Conservation (phyloP, 2,113 vertebrate species). For the Maccullochella peelii region DNA sequence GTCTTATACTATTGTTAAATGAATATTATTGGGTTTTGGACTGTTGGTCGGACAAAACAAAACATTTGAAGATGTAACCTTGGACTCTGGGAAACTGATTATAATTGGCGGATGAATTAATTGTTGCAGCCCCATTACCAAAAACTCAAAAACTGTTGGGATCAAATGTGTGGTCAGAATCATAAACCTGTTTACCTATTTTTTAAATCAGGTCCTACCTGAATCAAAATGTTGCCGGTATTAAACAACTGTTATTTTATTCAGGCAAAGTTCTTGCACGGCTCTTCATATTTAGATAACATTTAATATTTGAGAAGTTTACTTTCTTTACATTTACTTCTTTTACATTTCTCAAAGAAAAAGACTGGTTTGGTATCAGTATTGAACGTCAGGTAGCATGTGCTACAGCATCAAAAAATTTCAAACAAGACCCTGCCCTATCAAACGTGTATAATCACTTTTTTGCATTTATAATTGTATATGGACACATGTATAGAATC, state of each 20-base stretch:
- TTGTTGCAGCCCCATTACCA: background rate
- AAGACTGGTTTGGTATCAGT: no score
- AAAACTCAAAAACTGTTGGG: background rate
- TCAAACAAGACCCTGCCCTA: no score
- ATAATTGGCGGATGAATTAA: background rate
- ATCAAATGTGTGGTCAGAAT: background rate
- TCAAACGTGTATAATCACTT: no score
- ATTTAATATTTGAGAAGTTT: no score
- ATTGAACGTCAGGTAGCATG: no score
- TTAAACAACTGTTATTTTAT: no score
- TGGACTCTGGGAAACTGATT: background rate
- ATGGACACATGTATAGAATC: background rate
- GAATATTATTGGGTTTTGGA: background rate
- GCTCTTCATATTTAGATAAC: no score
- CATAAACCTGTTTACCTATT: background rate
- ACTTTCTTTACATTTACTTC: no score
- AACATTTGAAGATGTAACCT: background rate
- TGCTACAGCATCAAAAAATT: no score
- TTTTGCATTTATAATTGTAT: no score
- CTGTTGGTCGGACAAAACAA: background rate
- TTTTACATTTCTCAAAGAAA: no score
- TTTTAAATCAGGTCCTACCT: background rate
- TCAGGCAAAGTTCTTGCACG: no score
- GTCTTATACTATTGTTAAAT: background rate
- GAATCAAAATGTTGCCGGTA: background rate